A percentile compares a stretch with the other conserved stretches of the same genome.
phyloP scores from a whole-genome alignment of 2,113 vertebrate species.

The Oncorhynchus tshawytscha region DNA sequence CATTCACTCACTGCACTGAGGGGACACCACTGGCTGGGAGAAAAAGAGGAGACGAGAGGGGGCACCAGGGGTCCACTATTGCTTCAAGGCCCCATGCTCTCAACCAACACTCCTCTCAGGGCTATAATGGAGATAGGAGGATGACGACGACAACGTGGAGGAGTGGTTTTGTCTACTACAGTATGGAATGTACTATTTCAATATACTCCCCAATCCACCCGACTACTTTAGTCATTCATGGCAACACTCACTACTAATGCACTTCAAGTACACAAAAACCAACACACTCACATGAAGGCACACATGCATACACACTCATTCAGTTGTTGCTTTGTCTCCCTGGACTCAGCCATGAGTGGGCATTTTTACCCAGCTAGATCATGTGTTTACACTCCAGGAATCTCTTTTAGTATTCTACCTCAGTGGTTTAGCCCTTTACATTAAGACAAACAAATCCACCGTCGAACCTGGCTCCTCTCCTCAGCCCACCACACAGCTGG shows the following conservation, averaged over 20 bases:
- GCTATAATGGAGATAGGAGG: not conserved
- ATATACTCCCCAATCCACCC: not conserved
- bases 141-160: too few species aligned
- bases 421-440: constrained; percentile 26
- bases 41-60: constrained; percentile 2
- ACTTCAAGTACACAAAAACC: not conserved
- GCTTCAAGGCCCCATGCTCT: constrained; percentile 16
- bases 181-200: constrained; percentile 11
- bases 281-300: not conserved
- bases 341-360: constrained; percentile 34
- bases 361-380: constrained; percentile 25
- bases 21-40: constrained; percentile 21
- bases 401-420: constrained; percentile 51
- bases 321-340: not conserved
- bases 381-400: constrained; percentile 46
- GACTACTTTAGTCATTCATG: not conserved
- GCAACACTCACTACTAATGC: not conserved
- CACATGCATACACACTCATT: constrained; percentile 11
- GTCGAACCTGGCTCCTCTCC: not conserved
- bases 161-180: not conserved
- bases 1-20: constrained; percentile 68
- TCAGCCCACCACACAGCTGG: not conserved
- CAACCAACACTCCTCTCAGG: not conserved
- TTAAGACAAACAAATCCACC: constrained; percentile 11
- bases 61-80: constrained; percentile 13